Evolutionary conservation across 2,113 vertebrate genomes (phyloP).

Genomic region (Oplegnathus fasciatus): DNA sequence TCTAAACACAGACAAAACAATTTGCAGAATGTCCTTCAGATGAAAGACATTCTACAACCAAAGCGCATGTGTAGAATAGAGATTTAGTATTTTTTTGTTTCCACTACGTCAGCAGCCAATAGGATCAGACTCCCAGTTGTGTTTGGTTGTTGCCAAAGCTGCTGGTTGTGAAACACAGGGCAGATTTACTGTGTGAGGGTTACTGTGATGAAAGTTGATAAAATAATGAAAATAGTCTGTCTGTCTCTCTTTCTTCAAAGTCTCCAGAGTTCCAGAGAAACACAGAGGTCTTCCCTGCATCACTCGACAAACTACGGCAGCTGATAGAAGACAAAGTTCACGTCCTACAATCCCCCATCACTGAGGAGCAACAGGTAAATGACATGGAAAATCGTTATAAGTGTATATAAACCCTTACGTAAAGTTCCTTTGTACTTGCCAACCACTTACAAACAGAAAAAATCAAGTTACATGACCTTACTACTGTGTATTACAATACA

Average conservation of each 20-base stretch:
- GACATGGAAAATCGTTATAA: background rate
- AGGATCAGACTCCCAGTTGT: background rate
- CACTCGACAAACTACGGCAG: constrained; percentile 55
- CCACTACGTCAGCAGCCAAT: background rate
- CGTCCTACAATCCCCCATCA: constrained; percentile 42
- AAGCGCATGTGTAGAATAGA: background rate
- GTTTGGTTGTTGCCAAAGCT: constrained; percentile 26
- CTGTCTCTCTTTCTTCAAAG: constrained; percentile 38
- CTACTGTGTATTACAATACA: background rate
- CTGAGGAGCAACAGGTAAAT: constrained; percentile 65
- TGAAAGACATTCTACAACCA: background rate
- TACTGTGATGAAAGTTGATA: constrained; percentile 26
- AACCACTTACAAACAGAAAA: background rate
- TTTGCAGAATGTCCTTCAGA: background rate
- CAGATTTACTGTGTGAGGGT: background rate
- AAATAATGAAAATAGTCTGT: background rate
- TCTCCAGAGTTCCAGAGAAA: constrained; percentile 38
- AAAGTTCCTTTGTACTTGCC: background rate
- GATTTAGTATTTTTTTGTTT: background rate
- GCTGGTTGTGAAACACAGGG: constrained; percentile 20
- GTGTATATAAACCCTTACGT: background rate
- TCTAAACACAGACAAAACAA: background rate
- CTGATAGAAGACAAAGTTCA: constrained; percentile 67
- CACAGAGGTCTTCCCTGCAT: constrained; percentile 48
- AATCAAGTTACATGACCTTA: background rate